Evolutionary conservation across 2,888 invertebrate genomes (phyloP).

Genomic region (Branchinecta sandiegonensis): DNA sequence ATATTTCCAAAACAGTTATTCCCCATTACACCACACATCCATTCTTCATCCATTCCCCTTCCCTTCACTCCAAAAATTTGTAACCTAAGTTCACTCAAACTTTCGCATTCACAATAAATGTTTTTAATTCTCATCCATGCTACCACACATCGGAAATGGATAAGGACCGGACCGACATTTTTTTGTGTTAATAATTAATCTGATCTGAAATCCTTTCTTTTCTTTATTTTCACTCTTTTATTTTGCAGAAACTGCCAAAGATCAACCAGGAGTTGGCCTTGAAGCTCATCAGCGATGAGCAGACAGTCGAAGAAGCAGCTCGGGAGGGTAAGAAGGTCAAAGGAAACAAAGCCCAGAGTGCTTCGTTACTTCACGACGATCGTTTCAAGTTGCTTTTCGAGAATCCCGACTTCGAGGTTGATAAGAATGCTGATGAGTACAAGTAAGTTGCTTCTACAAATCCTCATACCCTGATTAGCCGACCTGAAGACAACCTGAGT

Average conservation of each 20-base stretch:
- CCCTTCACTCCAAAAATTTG: no score
- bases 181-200: no score
- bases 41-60: no score
- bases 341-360: conserved; percentile 34
- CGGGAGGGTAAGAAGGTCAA: conserved; percentile 45
- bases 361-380: conserved; percentile 61
- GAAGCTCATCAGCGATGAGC: conserved; percentile 56
- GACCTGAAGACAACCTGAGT: not conserved
- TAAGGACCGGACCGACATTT: no score
- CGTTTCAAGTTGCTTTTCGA: conserved; percentile 80
- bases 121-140: no score
- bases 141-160: no score
- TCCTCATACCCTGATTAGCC: not conserved
- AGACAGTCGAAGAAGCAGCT: conserved; percentile 32
- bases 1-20: no score
- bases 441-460: conserved; percentile 33
- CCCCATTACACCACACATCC: no score
- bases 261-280: conserved; percentile 80
- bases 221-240: conserved; percentile 20
- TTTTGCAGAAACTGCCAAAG: conserved; percentile 50
- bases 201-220: no score
- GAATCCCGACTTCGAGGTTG: conserved; percentile 82
- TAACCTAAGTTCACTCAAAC: no score
- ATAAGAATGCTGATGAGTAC: conserved; percentile 71
- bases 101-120: no score